Evolutionary conservation across 2,113 vertebrate genomes (phyloP).

Genomic region (Deroptyus accipitrinus): DNA sequence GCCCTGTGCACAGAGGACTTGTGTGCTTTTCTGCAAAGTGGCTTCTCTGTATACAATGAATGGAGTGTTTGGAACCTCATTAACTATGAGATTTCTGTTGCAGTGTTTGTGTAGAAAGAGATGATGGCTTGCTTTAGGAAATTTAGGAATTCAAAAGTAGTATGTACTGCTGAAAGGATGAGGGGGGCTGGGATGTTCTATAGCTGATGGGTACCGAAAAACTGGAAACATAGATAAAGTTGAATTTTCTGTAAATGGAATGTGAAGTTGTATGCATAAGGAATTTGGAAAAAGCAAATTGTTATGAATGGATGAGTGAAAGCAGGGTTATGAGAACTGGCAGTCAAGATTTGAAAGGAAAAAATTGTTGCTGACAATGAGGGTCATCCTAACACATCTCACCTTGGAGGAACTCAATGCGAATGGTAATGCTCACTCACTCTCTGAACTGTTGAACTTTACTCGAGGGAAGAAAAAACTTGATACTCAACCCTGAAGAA

Average conservation of each 20-base stretch:
- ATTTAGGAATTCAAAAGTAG: neutral
- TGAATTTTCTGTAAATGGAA: neutral
- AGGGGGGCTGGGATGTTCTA: neutral
- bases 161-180: neutral
- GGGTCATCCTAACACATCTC: neutral
- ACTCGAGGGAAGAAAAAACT: neutral
- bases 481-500: neutral
- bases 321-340: neutral
- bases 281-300: neutral
- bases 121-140: neutral
- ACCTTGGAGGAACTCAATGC: neutral
- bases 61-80: neutral
- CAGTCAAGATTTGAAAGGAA: neutral
- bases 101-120: neutral
- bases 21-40: neutral
- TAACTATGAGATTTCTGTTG: neutral
- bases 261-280: neutral
- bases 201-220: neutral
- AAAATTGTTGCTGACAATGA: neutral
- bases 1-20: neutral
- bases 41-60: neutral
- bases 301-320: neutral
- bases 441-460: conserved; percentile 6
- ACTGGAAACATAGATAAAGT: neutral
- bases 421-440: neutral